Evolutionary conservation across 1,140 invertebrate genomes (phyloP).

Genomic region (Drosophila kurseongensis): DNA sequence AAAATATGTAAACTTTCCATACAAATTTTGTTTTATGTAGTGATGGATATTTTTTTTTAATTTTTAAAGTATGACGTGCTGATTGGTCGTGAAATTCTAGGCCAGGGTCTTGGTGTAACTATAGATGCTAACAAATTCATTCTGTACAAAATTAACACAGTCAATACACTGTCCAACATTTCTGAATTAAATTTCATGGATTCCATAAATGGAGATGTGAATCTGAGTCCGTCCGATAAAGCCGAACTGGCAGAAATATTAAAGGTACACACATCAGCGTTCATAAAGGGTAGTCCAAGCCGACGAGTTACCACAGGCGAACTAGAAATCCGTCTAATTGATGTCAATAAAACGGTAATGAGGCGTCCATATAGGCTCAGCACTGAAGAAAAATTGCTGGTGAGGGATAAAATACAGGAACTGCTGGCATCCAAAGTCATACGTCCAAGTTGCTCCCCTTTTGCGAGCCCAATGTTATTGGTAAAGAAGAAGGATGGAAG

Average conservation of each 20-base stretch:
- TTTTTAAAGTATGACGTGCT: not conserved
- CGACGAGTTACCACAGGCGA: conserved; percentile 8
- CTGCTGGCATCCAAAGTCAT: conserved; percentile 2
- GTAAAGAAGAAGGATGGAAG: not conserved
- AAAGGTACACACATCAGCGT: not conserved
- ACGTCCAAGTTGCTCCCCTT: not conserved
- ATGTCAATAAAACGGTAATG: conserved; percentile 10
- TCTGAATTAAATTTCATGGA: not conserved
- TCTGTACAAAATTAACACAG: not conserved
- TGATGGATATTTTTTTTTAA: not conserved
- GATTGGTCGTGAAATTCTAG: not conserved
- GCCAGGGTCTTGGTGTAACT: not conserved
- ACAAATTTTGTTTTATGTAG: not conserved
- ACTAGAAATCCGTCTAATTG: conserved; percentile 14
- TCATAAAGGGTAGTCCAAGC: conserved; percentile 19
- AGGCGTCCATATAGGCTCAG: not conserved
- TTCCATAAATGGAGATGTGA: not conserved
- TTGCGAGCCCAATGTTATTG: conserved; percentile 1
- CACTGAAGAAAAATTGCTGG: conserved; percentile 1
- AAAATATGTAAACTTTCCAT: not conserved
- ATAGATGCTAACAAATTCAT: conserved; percentile 1
- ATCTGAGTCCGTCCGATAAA: not conserved
- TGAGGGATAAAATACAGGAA: conserved; percentile 2
- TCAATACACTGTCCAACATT: conserved; percentile 1
- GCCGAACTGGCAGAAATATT: conserved; percentile 15